Evolutionary conservation across 2,113 vertebrate genomes (phyloP), one percentile per base, ranked within the genome.

Genomic region (Platysteira castanea): DNA sequence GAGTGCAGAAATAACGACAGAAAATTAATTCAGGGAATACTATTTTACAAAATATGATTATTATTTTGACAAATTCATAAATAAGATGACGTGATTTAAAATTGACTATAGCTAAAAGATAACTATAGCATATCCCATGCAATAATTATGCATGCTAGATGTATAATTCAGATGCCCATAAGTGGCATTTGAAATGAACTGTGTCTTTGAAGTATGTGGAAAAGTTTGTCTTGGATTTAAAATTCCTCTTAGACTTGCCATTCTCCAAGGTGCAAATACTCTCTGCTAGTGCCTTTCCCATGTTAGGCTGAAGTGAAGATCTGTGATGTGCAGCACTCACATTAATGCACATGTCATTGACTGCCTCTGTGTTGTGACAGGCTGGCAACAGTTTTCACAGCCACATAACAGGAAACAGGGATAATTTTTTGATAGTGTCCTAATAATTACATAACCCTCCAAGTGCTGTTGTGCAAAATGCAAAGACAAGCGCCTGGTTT

Each of bases 391-490:
- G 9, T 70, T 69, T 97, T 75, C 79, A 78, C 67, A 92, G 68
- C 37, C 93, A 96, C 17, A 3, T 73, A 96, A 85, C 46, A 92
- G 92, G 74, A 44, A 92, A 74, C 47, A 71, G 59, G 86, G 93
- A 96, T 68, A 89, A 87, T 91, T 97, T 97, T 97, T 97, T 95
- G 10, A 84, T 94, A 95, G 93, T 5, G 22, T 93, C 30, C 15
- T 84, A 81, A 81, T 96, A 96, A 97, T 97, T 98, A 95, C 63
- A 87, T 94, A 81, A 93, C 56, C 83, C 42, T 97, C 88, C 65
- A 97, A 96, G 84, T 95, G 75, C 80, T 96, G 65, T 73, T 95
- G 91, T 96, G 84, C 73, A 94, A 86, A 93, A 95, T 93, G 76
- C 75, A 96, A 95, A 97, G 74, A 57, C 94, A 94, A 93, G 89